Evolutionary conservation across 2,888 invertebrate species (phyloP).

Genomic region (Parascotia fuliginaria): DNA sequence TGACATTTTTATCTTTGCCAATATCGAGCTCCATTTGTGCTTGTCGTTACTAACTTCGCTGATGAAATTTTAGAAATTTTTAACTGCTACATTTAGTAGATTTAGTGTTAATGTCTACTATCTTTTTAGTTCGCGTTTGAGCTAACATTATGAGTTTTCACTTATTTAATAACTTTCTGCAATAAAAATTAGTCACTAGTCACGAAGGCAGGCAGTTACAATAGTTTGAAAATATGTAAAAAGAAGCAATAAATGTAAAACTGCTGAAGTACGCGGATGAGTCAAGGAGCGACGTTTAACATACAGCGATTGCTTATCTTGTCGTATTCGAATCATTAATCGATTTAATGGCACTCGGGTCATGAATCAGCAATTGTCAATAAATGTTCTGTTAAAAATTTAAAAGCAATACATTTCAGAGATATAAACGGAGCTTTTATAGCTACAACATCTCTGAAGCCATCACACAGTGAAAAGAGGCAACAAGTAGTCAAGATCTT

Average conservation of each 20-base stretch:
- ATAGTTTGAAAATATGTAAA: too few relatives aligned
- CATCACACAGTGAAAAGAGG: background rate
- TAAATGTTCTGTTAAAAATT: constrained; percentile 16
- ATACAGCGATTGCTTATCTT: background rate
- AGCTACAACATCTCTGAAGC: background rate
- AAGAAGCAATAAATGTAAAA: too few relatives aligned
- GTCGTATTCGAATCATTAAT: constrained; percentile 3
- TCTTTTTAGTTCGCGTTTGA: background rate
- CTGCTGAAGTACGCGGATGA: too few relatives aligned
- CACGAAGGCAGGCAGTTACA: too few relatives aligned
- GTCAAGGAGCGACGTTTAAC: too few relatives aligned
- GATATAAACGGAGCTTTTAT: constrained; percentile 5
- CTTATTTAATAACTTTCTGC: too few relatives aligned
- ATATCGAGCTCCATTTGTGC: constrained; percentile 1
- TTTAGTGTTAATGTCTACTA: background rate
- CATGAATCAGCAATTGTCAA: background rate
- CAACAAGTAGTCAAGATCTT: background rate
- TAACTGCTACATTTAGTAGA: background rate
- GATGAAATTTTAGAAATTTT: background rate
- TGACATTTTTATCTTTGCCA: constrained; percentile 7
- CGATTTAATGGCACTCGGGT: constrained; percentile 5
- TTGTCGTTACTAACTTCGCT: background rate
- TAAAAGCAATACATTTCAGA: constrained; percentile 27
- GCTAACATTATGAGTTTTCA: background rate
- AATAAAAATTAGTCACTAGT: too few relatives aligned